Base-by-base conservation (phyloP, 37 sponge, comb jelly and placozoan genomes). In the Trichoplax adhaerens region DNA sequence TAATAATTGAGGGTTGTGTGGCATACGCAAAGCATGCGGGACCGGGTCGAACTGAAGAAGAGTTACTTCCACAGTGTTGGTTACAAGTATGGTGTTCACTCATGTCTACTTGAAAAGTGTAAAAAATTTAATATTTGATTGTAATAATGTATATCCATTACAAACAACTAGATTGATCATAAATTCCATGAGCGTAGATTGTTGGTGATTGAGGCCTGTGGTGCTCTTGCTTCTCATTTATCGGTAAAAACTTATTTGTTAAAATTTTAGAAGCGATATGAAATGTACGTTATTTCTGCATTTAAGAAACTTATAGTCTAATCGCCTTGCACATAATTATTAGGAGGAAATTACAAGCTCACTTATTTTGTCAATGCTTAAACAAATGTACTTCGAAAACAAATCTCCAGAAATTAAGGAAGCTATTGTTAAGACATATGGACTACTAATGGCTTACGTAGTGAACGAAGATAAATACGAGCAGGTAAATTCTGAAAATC, bases 51-150 rank as follows among this genome's bases (percentile, higher is more conserved):
- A 68, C 89, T 57, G 85, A 82, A 66, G 73, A 76, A 2, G 95
- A 94, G 79, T 83, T 94, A 3, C 71, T 94, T 59, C 90, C 90
- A 3, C 95, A 94, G 77, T 82, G 88, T 55, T 94, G 87, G 90
- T 83, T 86, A 72, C 95, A 89, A 78, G 87, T 87, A 48, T 68
- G 52, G 1, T 1, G 49, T 46, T 49, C 50, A 62, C 48, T 57
- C 49, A 7, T 54, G 2, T 54, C 5, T 29, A 75, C 2, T 61
- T 48, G 1, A 8, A 68, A 29, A 1, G 69, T 2, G 54, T 68
- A 4, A 76, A 53, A 5, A 29, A 7, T 73, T 4, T 72, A 62
- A 48, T 4, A 2, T 72, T 58, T 58, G 2, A 2, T 62, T 64
- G 63, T 72, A 46, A 29, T 29, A 29, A 29, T 10, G 2, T 1